These are phyloP conservation scores for Zeus faber DNA, from an alignment of 2,113 vertebrate genomes.

Conservation along the genomic window DNA sequence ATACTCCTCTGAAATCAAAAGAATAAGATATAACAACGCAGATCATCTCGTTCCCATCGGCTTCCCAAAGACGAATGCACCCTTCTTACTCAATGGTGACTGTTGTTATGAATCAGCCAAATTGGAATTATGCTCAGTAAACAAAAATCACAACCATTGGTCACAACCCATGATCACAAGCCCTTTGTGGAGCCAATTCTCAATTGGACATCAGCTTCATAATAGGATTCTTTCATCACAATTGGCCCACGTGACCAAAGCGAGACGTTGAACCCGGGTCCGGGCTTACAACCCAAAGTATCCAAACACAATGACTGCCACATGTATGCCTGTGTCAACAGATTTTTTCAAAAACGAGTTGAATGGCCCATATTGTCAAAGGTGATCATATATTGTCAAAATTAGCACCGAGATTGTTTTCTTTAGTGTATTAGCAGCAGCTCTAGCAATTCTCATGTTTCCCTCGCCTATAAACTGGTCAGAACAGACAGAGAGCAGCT, in stretches of 20 bases:
- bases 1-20: no score
- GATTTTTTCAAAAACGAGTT: not conserved
- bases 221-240: constrained; percentile 35
- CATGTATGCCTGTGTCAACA: no score
- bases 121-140: no score
- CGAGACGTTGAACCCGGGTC: not conserved
- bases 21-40: no score
- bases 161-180: no score
- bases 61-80: no score
- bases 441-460: not conserved
- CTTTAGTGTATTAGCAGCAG: not conserved
- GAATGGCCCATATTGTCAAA: not conserved
- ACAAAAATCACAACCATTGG: no score
- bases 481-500: not conserved
- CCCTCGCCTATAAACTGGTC: not conserved
- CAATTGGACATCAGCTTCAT: constrained; percentile 14
- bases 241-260: constrained; percentile 25
- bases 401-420: not conserved
- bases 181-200: no score
- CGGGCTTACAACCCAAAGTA: not conserved
- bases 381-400: not conserved
- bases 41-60: no score
- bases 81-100: no score
- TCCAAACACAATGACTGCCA: no score
- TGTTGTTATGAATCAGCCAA: no score